Percentiles rank a stretch among this genome's conserved stretches.
phyloP scores from a whole-genome alignment of 2,888 invertebrate species.

The Drosophila cognata region DNA sequence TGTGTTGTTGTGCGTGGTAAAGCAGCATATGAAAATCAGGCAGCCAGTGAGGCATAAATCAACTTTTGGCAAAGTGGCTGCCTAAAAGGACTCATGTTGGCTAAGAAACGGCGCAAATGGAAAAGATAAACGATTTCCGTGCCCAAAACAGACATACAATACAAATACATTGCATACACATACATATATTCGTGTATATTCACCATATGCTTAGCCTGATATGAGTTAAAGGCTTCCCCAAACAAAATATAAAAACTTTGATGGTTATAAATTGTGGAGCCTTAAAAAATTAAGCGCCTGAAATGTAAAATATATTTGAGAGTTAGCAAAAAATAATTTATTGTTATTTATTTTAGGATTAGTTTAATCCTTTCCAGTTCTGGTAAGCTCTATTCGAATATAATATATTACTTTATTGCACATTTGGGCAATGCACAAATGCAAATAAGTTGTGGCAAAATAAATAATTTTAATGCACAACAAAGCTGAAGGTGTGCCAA shows the following conservation, averaged over 20 bases:
- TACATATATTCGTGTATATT: neutral
- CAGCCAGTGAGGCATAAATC: constrained; percentile 59
- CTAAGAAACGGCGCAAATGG: constrained; percentile 27
- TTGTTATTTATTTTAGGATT: constrained; percentile 11
- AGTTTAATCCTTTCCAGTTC: constrained; percentile 5
- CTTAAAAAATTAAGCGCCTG: neutral
- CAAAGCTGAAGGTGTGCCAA: constrained; percentile 10
- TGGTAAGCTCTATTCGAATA: constrained; percentile 13
- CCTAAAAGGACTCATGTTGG: constrained; percentile 37
- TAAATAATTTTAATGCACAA: constrained; percentile 35
- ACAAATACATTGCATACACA: neutral
- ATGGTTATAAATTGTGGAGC: neutral
- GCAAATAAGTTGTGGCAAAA: constrained; percentile 36
- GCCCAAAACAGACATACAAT: constrained; percentile 11
- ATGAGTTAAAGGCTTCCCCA: neutral
- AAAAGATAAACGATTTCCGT: constrained; percentile 63
- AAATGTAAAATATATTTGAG: neutral
- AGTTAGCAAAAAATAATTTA: neutral
- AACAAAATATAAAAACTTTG: neutral
- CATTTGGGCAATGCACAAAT: constrained; percentile 34
- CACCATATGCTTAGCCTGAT: neutral
- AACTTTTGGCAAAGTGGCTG: constrained; percentile 60
- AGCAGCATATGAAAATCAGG: constrained; percentile 52
- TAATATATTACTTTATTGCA: constrained; percentile 35
- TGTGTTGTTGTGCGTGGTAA: constrained; percentile 39